phyloP scores from a whole-genome alignment of 1,140 invertebrate species.

The Drosophila sturtevanti region DNA sequence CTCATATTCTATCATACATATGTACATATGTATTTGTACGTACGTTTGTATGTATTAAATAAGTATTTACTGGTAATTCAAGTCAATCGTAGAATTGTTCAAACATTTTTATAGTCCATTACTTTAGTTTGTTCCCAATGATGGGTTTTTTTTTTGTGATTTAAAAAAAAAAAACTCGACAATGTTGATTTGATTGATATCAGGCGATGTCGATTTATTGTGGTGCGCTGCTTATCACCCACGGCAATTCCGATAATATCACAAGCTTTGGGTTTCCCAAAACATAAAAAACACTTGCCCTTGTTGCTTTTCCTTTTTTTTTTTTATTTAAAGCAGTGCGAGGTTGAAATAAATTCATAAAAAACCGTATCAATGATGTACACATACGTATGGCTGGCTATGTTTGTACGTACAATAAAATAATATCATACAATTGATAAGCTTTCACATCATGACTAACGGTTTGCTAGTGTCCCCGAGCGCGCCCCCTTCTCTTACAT shows the following conservation, averaged over 20 bases:
- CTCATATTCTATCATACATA: too few species aligned
- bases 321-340: slow-evolving; percentile 19
- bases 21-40: too few species aligned
- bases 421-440: slow-evolving; percentile 13
- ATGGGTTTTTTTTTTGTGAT: too few species aligned
- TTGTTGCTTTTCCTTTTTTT: background rate
- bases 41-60: background rate
- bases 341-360: slow-evolving; percentile 37
- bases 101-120: too few species aligned
- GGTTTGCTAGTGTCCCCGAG: background rate
- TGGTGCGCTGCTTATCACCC: slow-evolving; percentile 1
- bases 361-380: slow-evolving; percentile 17
- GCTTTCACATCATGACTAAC: slow-evolving; percentile 5
- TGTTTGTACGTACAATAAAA: slow-evolving; percentile 14
- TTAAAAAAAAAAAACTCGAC: background rate
- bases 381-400: too few species aligned
- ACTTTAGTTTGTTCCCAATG: too few species aligned
- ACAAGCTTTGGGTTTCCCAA: slow-evolving; percentile 21
- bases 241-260: slow-evolving; percentile 30
- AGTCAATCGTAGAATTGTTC: background rate
- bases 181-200: slow-evolving; percentile 20
- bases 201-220: slow-evolving; percentile 24
- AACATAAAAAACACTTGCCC: slow-evolving; percentile 8
- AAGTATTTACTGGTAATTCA: background rate
- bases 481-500: background rate